Evolutionary conservation across 2,113 vertebrate species (phyloP).

Genomic region (Vicugna pacos): DNA sequence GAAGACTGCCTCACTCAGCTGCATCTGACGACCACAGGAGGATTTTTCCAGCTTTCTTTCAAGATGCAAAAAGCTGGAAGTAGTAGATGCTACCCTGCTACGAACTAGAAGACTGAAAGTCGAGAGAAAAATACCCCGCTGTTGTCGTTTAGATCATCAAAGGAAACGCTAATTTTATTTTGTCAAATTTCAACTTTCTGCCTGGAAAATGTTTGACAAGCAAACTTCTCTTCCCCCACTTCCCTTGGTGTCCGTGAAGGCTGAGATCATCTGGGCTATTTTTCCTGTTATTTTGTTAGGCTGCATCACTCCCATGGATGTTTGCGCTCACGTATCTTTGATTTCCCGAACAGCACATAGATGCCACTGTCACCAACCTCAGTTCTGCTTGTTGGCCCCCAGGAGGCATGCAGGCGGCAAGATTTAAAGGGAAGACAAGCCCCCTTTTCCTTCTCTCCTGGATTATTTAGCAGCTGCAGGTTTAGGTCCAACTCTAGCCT

Average conservation of each 20-base stretch:
- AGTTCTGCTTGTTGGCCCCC: neutral
- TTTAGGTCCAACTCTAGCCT: neutral
- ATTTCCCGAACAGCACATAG: neutral
- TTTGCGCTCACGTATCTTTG: neutral
- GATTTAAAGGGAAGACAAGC: neutral
- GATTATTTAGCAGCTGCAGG: neutral
- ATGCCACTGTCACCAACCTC: neutral
- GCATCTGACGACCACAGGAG: neutral
- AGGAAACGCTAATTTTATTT: slow-evolving; percentile 35
- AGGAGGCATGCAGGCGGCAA: neutral
- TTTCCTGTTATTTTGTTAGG: neutral
- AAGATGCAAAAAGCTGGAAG: neutral
- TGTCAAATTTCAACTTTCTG: slow-evolving; percentile 18
- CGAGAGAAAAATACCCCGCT: neutral
- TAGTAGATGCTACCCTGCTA: neutral
- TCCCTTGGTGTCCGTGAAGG: neutral
- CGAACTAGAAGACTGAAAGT: neutral
- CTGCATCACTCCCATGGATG: neutral
- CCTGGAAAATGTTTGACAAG: neutral
- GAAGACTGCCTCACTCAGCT: neutral
- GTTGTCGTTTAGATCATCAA: neutral
- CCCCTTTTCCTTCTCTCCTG: neutral
- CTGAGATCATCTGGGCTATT: neutral
- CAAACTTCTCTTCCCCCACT: neutral
- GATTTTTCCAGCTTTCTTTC: slow-evolving; percentile 16